Evolutionary conservation across 2,113 vertebrate genomes (phyloP).

Genomic region (Cettia cetti): DNA sequence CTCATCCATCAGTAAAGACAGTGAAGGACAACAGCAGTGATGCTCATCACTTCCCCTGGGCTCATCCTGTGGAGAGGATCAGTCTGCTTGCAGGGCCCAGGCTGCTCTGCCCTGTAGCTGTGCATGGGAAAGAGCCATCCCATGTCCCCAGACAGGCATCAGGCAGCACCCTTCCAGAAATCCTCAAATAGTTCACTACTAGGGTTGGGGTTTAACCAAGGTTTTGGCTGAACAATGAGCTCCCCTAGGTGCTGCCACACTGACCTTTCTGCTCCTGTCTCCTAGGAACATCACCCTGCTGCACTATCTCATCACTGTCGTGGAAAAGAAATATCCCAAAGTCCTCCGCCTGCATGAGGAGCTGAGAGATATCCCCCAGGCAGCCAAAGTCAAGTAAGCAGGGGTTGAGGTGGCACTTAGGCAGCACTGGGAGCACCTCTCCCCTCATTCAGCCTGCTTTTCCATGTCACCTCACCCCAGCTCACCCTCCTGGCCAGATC

Average conservation of each 20-base stretch:
- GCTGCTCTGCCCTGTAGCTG: background rate
- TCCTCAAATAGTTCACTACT: background rate
- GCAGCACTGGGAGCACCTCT: background rate
- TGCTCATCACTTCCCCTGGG: background rate
- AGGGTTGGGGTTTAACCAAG: background rate
- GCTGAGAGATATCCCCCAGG: conserved; percentile 83
- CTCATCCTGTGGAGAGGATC: background rate
- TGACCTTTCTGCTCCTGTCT: background rate
- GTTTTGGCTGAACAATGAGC: accelerated
- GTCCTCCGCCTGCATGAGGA: conserved; percentile 89
- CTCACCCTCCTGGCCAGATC: accelerated
- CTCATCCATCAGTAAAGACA: background rate
- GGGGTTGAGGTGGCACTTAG: background rate
- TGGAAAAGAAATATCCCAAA: conserved; percentile 98
- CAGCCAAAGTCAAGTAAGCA: conserved; percentile 97
- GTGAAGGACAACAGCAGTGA: background rate
- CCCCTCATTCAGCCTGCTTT: background rate
- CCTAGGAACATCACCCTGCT: conserved; percentile 94
- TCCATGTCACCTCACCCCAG: background rate
- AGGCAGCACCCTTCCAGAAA: background rate
- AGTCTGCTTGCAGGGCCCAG: background rate
- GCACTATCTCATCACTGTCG: conserved; percentile 97
- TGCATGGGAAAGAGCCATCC: background rate
- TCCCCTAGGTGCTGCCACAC: accelerated
- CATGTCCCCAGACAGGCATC: background rate